These are phyloP conservation scores for Tenodera sinensis DNA, from an alignment of 2,888 invertebrate genomes.

Conservation along the genomic window DNA sequence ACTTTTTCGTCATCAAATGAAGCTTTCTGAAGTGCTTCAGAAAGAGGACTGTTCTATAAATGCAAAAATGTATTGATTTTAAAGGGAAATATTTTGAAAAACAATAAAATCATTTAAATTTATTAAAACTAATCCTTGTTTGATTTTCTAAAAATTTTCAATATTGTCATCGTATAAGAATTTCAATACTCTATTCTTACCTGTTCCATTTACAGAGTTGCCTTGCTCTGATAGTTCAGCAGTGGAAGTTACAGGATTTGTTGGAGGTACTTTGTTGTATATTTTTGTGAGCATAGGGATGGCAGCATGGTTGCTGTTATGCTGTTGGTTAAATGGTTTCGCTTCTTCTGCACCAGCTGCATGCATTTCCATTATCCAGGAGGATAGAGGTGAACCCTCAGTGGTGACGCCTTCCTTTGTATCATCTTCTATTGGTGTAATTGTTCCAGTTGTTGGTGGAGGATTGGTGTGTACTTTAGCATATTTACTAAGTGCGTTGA, in stretches of 20 bases:
- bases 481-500: constrained; percentile 24
- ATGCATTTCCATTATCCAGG: not conserved
- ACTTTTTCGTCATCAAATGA: too few species aligned
- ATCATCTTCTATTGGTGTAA: not conserved
- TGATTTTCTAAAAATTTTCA: too few species aligned
- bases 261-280: constrained; percentile 50
- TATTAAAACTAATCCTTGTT: too few species aligned
- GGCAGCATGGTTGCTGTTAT: constrained; percentile 56
- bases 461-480: constrained; percentile 20
- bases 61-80: too few species aligned
- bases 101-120: too few species aligned
- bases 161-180: not conserved
- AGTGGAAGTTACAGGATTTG: not conserved
- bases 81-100: too few species aligned
- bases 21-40: too few species aligned
- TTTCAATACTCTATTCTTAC: constrained; percentile 21
- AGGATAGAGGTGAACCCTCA: not conserved
- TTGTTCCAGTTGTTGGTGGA: not conserved
- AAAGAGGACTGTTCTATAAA: too few species aligned
- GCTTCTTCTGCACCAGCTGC: not conserved
- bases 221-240: not conserved
- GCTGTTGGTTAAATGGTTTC: not conserved
- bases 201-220: constrained; percentile 21
- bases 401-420: not conserved
- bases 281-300: constrained; percentile 64